phyloP scores from a whole-genome alignment of 2,113 vertebrate genomes.

The Connochaetes taurinus region DNA sequence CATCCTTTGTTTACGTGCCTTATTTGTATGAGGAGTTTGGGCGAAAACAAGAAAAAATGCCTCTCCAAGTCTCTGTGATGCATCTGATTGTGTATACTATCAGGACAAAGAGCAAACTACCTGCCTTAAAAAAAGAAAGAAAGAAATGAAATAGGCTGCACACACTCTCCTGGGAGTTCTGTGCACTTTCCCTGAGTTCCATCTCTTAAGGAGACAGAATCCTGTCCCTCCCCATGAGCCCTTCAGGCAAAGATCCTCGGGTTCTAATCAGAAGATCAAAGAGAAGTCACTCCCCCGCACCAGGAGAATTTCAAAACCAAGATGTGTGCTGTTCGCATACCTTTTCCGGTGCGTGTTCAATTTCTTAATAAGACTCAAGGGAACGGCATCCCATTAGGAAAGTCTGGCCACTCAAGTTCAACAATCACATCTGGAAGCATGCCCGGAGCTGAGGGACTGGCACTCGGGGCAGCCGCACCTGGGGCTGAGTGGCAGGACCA shows the following conservation, averaged over 20 bases:
- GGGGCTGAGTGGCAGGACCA: background rate
- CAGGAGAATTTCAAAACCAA: background rate
- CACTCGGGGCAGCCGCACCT: background rate
- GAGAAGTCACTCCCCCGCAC: background rate
- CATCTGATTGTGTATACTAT: background rate
- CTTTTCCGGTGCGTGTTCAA: background rate
- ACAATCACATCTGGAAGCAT: background rate
- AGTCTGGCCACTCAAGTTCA: background rate
- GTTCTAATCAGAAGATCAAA: background rate
- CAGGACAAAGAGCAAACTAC: background rate
- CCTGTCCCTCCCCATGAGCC: background rate
- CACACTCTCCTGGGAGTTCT: background rate
- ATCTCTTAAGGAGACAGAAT: background rate
- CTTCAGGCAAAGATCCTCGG: background rate
- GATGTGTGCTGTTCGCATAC: background rate
- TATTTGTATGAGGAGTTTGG: background rate
- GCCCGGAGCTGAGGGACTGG: background rate
- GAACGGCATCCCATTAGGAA: background rate
- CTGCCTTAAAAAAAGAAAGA: background rate
- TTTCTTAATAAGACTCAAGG: background rate
- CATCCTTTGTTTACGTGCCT: background rate
- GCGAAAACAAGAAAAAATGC: background rate
- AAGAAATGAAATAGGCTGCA: background rate
- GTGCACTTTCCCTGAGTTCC: background rate
- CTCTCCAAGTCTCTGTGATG: background rate